Conservation (phyloP, 37 sponge, comb jelly and placozoan genomes). For the Halisarca cf. caerulea region DNA sequence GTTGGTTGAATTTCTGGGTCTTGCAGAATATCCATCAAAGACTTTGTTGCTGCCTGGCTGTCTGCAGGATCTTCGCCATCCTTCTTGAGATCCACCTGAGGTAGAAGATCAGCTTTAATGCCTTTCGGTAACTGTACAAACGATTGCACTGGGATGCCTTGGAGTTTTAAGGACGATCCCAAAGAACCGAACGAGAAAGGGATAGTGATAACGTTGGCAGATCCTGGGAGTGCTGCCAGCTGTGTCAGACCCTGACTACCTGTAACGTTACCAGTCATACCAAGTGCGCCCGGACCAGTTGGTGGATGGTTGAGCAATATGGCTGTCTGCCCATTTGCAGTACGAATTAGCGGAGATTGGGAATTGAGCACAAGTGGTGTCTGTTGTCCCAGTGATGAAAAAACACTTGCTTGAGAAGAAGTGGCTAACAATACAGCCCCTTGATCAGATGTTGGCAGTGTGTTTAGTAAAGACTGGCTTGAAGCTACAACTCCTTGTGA, state of each 20-base stretch:
- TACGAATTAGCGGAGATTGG: constrained; percentile 6
- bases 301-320: constrained; percentile 23
- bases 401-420: neutral
- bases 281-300: constrained; percentile 1
- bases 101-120: too few relatives aligned
- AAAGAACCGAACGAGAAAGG: neutral
- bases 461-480: too few relatives aligned
- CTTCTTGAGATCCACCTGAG: neutral
- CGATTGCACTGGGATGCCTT: neutral
- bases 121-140: neutral
- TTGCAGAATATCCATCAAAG: constrained; percentile 19
- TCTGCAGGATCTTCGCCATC: neutral
- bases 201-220: constrained; percentile 2
- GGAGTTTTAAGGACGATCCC: neutral
- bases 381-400: neutral
- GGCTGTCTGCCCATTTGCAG: constrained; percentile 28
- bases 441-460: neutral
- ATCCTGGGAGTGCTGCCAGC: neutral
- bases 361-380: constrained; percentile 7
- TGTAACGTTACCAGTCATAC: neutral
- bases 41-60: neutral
- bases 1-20: neutral
- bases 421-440: neutral
- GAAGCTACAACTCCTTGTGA: neutral
- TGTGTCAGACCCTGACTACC: neutral